phyloP scores from a whole-genome alignment of 2,888 invertebrate genomes.

The Tenthredo scrophulariae region DNA sequence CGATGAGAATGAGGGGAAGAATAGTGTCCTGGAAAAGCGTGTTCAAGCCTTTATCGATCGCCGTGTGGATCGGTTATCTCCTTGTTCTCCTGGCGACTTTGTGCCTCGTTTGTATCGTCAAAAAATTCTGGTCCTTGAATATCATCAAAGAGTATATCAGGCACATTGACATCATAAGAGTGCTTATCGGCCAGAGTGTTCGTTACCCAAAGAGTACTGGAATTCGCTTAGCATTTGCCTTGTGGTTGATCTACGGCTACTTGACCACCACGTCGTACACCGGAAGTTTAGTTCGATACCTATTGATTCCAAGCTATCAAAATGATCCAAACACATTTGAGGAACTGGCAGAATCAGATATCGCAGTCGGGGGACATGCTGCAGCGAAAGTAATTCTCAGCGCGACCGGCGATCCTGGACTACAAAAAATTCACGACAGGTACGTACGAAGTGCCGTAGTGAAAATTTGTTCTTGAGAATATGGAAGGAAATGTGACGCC shows the following conservation, averaged over 20 bases:
- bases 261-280: constrained; percentile 56
- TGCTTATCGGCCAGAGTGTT: constrained; percentile 55
- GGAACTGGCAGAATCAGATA: constrained; percentile 57
- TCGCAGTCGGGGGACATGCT: constrained; percentile 53
- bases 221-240: constrained; percentile 55
- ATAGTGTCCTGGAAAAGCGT: constrained; percentile 21
- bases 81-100: constrained; percentile 14
- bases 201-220: constrained; percentile 56
- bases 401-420: constrained; percentile 47
- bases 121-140: constrained; percentile 42
- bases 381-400: constrained; percentile 50
- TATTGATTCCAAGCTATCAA: constrained; percentile 53
- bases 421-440: constrained; percentile 56
- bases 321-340: constrained; percentile 49
- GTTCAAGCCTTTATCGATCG: constrained; percentile 51
- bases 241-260: constrained; percentile 59
- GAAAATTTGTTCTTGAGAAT: not conserved
- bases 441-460: constrained; percentile 21
- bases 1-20: not conserved
- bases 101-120: constrained; percentile 42
- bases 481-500: not conserved
- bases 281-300: constrained; percentile 57
- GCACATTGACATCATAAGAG: constrained; percentile 54
- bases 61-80: constrained; percentile 56
- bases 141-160: constrained; percentile 57